phyloP scores from a whole-genome alignment of 2,888 invertebrate genomes.

The Charanyca ferruginea region DNA sequence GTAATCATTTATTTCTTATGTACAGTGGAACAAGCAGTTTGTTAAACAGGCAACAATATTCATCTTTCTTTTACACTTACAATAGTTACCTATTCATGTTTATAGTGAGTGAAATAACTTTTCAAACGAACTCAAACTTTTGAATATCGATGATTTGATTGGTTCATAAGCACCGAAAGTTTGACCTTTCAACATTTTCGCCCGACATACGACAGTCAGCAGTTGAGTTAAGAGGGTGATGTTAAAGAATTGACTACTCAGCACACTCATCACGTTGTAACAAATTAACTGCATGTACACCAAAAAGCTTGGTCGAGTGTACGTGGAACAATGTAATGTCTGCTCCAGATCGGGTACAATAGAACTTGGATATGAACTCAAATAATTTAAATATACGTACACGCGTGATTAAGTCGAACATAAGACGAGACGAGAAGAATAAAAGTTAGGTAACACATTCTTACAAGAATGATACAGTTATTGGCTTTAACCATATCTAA shows the following conservation, averaged over 20 bases:
- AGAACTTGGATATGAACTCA: constrained; percentile 45
- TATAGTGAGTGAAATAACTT: neutral
- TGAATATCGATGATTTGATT: no score
- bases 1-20: constrained; percentile 66
- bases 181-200: no score
- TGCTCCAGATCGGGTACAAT: constrained; percentile 61
- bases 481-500: neutral
- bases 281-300: neutral
- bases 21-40: neutral
- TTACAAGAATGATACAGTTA: neutral
- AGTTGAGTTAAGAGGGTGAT: no score
- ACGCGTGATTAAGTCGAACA: constrained; percentile 46
- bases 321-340: constrained; percentile 61
- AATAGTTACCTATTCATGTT: neutral
- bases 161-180: no score
- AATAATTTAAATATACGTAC: constrained; percentile 57
- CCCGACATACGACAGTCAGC: no score
- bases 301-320: neutral
- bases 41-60: neutral
- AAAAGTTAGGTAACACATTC: neutral
- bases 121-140: no score
- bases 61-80: neutral
- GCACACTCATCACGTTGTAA: neutral
- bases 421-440: constrained; percentile 6
- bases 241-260: neutral